Evolutionary conservation across 1,140 invertebrate species (phyloP).

Genomic region (Drosophila micromelanica): DNA sequence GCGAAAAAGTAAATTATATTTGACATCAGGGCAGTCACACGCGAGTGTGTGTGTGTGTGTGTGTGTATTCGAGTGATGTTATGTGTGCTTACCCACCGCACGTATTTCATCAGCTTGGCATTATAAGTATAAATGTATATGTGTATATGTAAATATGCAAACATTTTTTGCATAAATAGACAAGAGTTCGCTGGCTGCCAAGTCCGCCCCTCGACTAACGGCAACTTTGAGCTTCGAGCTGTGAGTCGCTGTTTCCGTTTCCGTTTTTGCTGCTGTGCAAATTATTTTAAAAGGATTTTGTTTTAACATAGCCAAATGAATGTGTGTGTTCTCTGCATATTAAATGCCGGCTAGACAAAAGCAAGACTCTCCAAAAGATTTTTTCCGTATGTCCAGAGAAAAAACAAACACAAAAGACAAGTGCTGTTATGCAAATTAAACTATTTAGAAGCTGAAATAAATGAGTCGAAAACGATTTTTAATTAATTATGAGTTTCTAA

Average conservation of each 20-base stretch:
- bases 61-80: conserved; percentile 3
- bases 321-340: conserved; percentile 19
- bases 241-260: conserved; percentile 68
- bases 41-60: conserved; percentile 14
- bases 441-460: too few species aligned
- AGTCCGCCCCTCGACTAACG: conserved; percentile 45
- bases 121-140: conserved; percentile 54
- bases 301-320: conserved; percentile 44
- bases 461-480: too few species aligned
- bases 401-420: background rate
- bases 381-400: background rate
- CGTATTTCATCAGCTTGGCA: conserved; percentile 75
- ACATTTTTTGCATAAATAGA: conserved; percentile 74
- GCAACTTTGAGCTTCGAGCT: conserved; percentile 32
- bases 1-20: conserved; percentile 80
- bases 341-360: conserved; percentile 38
- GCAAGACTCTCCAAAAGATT: conserved; percentile 13
- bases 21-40: conserved; percentile 59
- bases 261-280: conserved; percentile 53
- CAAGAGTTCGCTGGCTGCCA: conserved; percentile 54
- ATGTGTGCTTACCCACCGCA: conserved; percentile 49
- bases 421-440: too few species aligned
- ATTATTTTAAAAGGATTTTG: conserved; percentile 81
- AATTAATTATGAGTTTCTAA: too few species aligned
- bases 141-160: conserved; percentile 45